phyloP scores from a whole-genome alignment of 2,888 invertebrate species.

The Mimas tiliae region DNA sequence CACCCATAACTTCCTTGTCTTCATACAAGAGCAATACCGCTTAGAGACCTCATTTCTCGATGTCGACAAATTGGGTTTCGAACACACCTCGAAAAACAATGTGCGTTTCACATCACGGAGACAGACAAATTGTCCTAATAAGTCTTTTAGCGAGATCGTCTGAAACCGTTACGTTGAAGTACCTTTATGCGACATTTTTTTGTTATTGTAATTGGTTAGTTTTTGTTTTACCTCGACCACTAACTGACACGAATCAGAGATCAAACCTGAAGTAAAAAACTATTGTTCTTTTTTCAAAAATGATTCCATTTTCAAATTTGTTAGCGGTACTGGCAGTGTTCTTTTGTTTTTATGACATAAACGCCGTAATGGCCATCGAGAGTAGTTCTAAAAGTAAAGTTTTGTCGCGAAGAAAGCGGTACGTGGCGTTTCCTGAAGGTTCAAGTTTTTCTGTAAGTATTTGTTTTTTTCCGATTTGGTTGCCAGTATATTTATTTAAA shows the following conservation, averaged over 20 bases:
- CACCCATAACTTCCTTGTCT: conserved; percentile 19
- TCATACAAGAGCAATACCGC: conserved; percentile 8
- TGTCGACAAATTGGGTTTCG: conserved; percentile 15
- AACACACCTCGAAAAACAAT: conserved; percentile 22
- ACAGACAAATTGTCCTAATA: conserved; percentile 31
- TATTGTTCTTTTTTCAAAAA: conserved; percentile 27
- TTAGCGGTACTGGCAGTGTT: conserved; percentile 35
- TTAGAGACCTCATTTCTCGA: conserved; percentile 25
- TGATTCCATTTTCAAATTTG: conserved; percentile 38
- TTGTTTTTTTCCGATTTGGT: conserved; percentile 15
- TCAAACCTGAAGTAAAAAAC: background rate
- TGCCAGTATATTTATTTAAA: background rate
- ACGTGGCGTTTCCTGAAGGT: conserved; percentile 89
- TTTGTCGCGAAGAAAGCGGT: conserved; percentile 85
- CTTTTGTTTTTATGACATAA: conserved; percentile 40
- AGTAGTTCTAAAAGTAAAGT: conserved; percentile 50
- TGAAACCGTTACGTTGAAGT: conserved; percentile 27
- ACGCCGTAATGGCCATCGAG: conserved; percentile 33
- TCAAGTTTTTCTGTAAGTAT: conserved; percentile 88
- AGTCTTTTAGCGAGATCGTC: conserved; percentile 25
- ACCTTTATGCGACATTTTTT: conserved; percentile 20
- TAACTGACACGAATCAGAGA: background rate
- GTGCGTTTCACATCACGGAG: conserved; percentile 25
- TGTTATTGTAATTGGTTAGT: conserved; percentile 32
- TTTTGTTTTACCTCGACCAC: conserved; percentile 13